Conservation (phyloP, 2,888 invertebrate species). For the Tyria jacobaeae region DNA sequence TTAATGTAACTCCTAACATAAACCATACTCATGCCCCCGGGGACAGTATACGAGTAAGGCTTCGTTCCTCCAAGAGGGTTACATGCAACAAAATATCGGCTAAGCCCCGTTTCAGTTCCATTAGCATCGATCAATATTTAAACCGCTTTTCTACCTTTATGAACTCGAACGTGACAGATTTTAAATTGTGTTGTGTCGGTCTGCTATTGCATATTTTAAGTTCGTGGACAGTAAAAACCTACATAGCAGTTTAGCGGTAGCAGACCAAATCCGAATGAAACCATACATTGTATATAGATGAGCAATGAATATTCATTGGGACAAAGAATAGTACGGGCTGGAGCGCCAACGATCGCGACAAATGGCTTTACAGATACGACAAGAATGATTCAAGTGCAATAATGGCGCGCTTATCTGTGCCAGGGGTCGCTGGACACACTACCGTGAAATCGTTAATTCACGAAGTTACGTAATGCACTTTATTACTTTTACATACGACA, state of each 20-base stretch:
- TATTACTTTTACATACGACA: not conserved
- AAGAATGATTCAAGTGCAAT: slow-evolving; percentile 72
- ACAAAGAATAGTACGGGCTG: slow-evolving; percentile 53
- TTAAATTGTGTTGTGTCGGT: slow-evolving; percentile 19
- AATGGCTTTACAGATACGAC: slow-evolving; percentile 64
- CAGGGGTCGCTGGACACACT: slow-evolving; percentile 52
- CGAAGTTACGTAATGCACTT: slow-evolving; percentile 30
- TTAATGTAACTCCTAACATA: slow-evolving; percentile 47
- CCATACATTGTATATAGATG: slow-evolving; percentile 50
- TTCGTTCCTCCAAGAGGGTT: slow-evolving; percentile 34
- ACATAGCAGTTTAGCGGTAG: slow-evolving; percentile 10
- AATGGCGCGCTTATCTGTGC: slow-evolving; percentile 64
- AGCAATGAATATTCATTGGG: slow-evolving; percentile 68
- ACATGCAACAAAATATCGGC: slow-evolving; percentile 42
- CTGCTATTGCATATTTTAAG: slow-evolving; percentile 1
- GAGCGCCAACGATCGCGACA: slow-evolving; percentile 52
- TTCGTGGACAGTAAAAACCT: not conserved
- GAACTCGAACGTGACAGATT: slow-evolving; percentile 10
- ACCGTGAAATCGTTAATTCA: slow-evolving; percentile 45
- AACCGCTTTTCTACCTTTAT: slow-evolving; percentile 30
- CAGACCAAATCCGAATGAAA: slow-evolving; percentile 25
- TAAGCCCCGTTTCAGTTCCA: slow-evolving; percentile 31
- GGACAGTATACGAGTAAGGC: slow-evolving; percentile 30
- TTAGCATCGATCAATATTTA: slow-evolving; percentile 47
- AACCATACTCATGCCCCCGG: slow-evolving; percentile 39